Conservation (phyloP, 2,113 vertebrate species). For the Pogona vitticeps region DNA sequence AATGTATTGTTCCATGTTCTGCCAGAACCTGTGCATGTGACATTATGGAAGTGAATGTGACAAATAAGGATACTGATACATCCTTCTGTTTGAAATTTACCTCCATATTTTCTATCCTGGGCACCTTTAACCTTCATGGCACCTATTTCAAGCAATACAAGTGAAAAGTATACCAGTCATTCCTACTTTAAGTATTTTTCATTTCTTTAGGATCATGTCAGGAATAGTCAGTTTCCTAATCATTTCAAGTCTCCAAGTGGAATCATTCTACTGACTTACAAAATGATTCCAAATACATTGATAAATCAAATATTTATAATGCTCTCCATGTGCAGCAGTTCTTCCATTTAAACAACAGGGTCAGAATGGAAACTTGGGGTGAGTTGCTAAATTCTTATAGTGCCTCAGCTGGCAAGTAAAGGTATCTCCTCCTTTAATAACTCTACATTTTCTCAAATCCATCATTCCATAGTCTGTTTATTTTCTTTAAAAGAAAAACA, state of each 20-base stretch:
- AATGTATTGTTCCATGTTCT: constrained; percentile 30
- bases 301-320: constrained; percentile 41
- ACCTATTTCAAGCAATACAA: constrained; percentile 3
- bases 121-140: constrained; percentile 19
- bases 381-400: neutral
- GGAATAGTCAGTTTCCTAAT: constrained; percentile 5
- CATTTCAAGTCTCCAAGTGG: neutral
- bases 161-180: constrained; percentile 12
- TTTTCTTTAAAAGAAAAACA: too few relatives aligned
- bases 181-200: constrained; percentile 46
- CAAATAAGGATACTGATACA: constrained; percentile 25
- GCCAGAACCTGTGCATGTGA: neutral
- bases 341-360: constrained; percentile 32
- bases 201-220: constrained; percentile 40
- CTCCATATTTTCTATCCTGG: constrained; percentile 1
- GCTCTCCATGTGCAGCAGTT: neutral
- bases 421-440: constrained; percentile 13
- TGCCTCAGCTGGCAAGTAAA: constrained; percentile 5
- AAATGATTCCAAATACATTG: constrained; percentile 41
- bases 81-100: neutral
- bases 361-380: constrained; percentile 9
- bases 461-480: neutral
- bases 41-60: constrained; percentile 24
- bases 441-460: constrained; percentile 2
- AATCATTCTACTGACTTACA: constrained; percentile 39